Percentiles rank a stretch among this genome's conserved stretches.
Evolutionary conservation across 2,113 vertebrate genomes (phyloP).

Genomic region (Polypterus senegalus): DNA sequence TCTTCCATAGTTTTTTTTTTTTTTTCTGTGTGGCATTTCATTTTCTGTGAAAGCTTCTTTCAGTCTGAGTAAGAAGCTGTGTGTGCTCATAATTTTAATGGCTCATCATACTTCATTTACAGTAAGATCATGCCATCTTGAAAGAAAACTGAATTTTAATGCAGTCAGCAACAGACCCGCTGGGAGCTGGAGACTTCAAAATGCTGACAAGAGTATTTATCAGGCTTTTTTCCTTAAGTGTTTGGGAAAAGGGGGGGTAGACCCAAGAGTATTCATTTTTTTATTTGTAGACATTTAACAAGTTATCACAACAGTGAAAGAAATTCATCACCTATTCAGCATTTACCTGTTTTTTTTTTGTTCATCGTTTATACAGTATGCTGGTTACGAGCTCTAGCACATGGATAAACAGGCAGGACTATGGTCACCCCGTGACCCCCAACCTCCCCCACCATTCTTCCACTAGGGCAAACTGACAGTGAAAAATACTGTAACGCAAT

Average conservation of each 20-base stretch:
- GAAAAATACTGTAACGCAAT: conserved; percentile 12
- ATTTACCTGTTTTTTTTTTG: no score
- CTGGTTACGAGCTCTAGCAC: no score
- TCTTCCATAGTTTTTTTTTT: no score
- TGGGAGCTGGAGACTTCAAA: conserved; percentile 13
- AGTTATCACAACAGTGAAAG: conserved; percentile 8
- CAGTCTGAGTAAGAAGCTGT: conserved; percentile 9
- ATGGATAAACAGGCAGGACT: no score
- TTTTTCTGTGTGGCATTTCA: no score
- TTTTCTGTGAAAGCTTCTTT: conserved; percentile 13
- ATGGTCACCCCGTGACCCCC: no score
- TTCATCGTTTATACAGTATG: no score
- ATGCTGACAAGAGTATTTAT: conserved; percentile 28
- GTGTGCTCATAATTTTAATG: conserved; percentile 21
- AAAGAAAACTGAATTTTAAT: conserved; percentile 19
- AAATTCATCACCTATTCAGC: no score
- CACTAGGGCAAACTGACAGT: conserved; percentile 3
- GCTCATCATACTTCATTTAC: conserved; percentile 23
- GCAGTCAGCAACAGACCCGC: conserved; percentile 12
- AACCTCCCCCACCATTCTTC: conserved; percentile 3
- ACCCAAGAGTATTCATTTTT: neutral
- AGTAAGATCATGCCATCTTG: conserved; percentile 28
- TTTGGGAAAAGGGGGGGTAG: conserved; percentile 2
- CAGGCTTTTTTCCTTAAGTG: conserved; percentile 18
- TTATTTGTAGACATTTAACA: conserved; percentile 2